These are phyloP conservation scores for Antrozous pallidus DNA, from an alignment of 2,797 vertebrate genomes.

Conservation along the genomic window DNA sequence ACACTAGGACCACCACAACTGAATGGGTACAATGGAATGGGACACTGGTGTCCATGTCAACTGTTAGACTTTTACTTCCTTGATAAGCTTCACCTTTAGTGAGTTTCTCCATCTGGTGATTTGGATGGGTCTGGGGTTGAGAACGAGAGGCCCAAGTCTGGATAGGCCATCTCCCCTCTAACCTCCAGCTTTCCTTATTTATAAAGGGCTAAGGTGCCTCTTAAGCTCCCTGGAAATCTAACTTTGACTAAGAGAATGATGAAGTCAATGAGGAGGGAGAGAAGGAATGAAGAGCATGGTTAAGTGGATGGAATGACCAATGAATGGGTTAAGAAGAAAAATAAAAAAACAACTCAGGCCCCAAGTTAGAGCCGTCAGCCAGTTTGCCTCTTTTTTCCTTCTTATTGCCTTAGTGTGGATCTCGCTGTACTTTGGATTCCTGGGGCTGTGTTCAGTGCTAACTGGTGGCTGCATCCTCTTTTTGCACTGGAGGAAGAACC, in stretches of 20 bases:
- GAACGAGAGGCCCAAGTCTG: not conserved
- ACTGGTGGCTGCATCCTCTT: slow-evolving; percentile 69
- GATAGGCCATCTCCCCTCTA: not conserved
- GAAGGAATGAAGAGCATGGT: not conserved
- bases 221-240: not conserved
- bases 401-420: slow-evolving; percentile 68
- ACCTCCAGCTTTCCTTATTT: not conserved
- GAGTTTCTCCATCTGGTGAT: not conserved
- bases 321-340: not conserved
- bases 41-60: not conserved
- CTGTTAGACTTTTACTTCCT: not conserved
- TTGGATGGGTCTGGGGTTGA: not conserved
- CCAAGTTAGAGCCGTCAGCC: not conserved
- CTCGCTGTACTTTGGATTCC: slow-evolving; percentile 70
- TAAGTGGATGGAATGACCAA: not conserved
- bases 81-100: not conserved
- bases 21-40: not conserved
- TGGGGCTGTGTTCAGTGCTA: slow-evolving; percentile 72
- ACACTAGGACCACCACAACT: not conserved
- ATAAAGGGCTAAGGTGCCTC: not conserved
- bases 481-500: slow-evolving; percentile 77
- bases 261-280: not conserved
- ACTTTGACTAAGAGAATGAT: slow-evolving; percentile 12
- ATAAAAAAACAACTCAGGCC: not conserved
- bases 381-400: slow-evolving; percentile 13